Base-by-base conservation (phyloP, 2,888 invertebrate genomes). In the Thymelicus lineola region DNA sequence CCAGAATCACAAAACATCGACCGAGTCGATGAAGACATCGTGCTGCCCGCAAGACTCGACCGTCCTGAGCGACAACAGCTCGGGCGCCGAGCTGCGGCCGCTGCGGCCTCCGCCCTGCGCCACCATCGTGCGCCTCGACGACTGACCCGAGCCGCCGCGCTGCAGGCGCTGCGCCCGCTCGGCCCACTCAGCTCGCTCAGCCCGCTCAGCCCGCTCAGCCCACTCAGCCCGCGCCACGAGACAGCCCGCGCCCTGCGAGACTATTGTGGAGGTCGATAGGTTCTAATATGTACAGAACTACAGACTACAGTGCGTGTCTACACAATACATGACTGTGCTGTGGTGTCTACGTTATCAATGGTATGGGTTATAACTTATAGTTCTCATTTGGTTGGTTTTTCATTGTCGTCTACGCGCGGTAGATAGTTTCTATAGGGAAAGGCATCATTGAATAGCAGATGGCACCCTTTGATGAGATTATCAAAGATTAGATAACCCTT, bases 21-120 rank as follows among this genome's bases (percentile, higher is more conserved):
- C 86, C 17, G 92, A 92, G 69, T 92, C 92, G 57, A 84, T 90
- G 84, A 92, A 91, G 85, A 89, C 88, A 55, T 90, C 92, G 69
- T 91, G 90, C 80, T 92, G 93, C 75, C 86, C 86, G 74, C 90
- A 89, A 72, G 93, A 93, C 76, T 90, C 91, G 61, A 88, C 91
- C 68, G 74, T 88, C 68, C 74, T 91, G 53, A 81, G 89, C 74
- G 90, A 88, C 79, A 89, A 89, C 80, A 87, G 89, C 76, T 87
- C 88, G 9, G 89, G 86, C 65, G 86, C 86, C 0, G 91, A 92
- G 80, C 74, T 89, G 80, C 83, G 85, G 7, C 89, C 90, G 36
- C 85, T 91, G 72, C 86, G 86, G 20, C 71, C 76, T 28, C 72
- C 72, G 48, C 72, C 75, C 46, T 72, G 75, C 74, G 76, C 76